Conservation (phyloP, 2,113 vertebrate species). For the Xiphophorus maculatus region DNA sequence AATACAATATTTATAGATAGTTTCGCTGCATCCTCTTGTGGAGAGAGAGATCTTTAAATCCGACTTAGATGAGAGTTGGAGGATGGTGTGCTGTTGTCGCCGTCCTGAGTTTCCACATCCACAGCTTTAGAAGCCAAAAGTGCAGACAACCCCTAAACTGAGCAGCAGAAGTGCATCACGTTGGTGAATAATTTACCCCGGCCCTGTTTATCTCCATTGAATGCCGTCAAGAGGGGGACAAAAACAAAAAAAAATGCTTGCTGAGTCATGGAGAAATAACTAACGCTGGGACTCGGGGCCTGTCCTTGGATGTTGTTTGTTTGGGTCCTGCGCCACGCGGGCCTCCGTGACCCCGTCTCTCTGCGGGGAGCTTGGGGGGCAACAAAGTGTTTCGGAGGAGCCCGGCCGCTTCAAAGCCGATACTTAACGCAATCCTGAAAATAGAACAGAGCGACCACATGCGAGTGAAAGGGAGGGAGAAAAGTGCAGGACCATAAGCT, state of each 20-base stretch:
- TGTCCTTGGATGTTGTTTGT: constrained; percentile 66
- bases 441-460: constrained; percentile 65
- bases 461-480: constrained; percentile 22
- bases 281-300: constrained; percentile 44
- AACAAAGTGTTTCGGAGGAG: constrained; percentile 40
- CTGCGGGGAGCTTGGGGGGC: constrained; percentile 26
- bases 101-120: not conserved
- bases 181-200: constrained; percentile 22
- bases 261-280: constrained; percentile 47
- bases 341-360: constrained; percentile 55
- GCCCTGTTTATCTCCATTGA: constrained; percentile 56
- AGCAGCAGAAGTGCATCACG: constrained; percentile 5
- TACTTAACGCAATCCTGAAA: constrained; percentile 50
- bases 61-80: not conserved
- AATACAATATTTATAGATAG: too few species aligned
- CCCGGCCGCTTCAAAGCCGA: constrained; percentile 61
- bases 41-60: not conserved
- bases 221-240: constrained; percentile 28
- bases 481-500: constrained; percentile 68
- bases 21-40: too few species aligned
- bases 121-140: not conserved
- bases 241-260: not conserved
- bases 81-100: not conserved
- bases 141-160: constrained; percentile 1
- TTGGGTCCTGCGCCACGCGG: constrained; percentile 35